Base-by-base conservation (phyloP, 2,888 invertebrate species). In the Lepidocyrtinus sp. region DNA sequence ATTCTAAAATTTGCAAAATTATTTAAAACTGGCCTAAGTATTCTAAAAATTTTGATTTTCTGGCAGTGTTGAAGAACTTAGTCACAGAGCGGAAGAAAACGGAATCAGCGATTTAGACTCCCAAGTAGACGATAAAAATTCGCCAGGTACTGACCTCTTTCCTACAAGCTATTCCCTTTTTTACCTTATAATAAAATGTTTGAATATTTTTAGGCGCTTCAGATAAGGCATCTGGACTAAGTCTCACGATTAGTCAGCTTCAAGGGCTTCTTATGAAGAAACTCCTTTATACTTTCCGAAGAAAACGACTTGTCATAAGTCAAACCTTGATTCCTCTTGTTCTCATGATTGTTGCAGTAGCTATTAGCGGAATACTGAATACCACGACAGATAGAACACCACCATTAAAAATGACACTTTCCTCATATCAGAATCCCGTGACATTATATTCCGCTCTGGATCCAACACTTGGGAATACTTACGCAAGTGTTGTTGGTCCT, bases 321-420 rank as follows among this genome's bases (percentile, higher is more conserved):
- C 86, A 86, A 81, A 69, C 85, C 3, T 12, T 84, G 0, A 80
- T 86, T 21, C 86, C 86, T 1, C 71, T 86, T 1, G 21, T 84
- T 7, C 82, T 86, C 12, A 36, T 86, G n/a, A 82, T 84, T 3
- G 15, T 85, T 17, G 82, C 86, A 0, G 84, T 86, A 27, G 1
- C 46, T 19, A 77, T 81, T 5, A 83, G 84, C 27, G 86, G 86
- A 65, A 22, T 55, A 82, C 83, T 36, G 76, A 80, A 62, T 75
- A n/a, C n/a, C n/a, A n/a, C 74, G 12, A 27, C 72, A 0, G 9
- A 50, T 21, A n/a, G 68, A 15, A 81, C 83, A 21, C 80, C 83
- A 15, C 71, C 84, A 7, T 50, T 86, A 3, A 80, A 74, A 71
- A 78, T 86, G n/a, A 70, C 61, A 15, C 19, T 86, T 12, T 55